Conservation (phyloP, 2,113 vertebrate species). For the Corapipo altera region DNA sequence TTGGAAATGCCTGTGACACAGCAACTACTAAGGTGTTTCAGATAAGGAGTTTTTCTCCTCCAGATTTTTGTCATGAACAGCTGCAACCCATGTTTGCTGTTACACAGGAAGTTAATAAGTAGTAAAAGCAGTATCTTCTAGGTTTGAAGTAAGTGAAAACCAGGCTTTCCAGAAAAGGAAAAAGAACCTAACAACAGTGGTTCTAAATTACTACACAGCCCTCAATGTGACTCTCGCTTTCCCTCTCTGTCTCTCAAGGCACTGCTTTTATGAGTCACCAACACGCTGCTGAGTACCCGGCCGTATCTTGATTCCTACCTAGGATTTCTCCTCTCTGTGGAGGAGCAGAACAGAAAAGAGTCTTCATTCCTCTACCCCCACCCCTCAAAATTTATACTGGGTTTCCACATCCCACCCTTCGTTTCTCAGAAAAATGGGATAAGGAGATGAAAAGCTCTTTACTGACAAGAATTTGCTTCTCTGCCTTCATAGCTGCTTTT, state of each 20-base stretch:
- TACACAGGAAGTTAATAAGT: background rate
- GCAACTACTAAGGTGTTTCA: background rate
- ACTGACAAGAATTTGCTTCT: background rate
- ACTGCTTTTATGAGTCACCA: background rate
- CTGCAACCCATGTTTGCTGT: background rate
- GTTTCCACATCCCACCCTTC: background rate
- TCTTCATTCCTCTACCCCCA: background rate
- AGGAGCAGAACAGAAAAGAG: background rate
- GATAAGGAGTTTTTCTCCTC: background rate
- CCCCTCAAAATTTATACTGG: background rate
- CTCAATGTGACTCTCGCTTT: background rate
- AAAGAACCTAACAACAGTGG: background rate
- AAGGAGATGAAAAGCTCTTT: slow-evolving; percentile 1
- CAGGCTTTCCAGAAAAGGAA: background rate
- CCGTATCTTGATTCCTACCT: background rate
- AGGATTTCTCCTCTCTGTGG: fast-evolving
- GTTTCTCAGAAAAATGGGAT: background rate
- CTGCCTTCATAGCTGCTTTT: slow-evolving; percentile 2
- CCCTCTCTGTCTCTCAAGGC: background rate
- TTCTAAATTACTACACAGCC: background rate
- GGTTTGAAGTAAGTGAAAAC: background rate
- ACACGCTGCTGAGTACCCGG: background rate
- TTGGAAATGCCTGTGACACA: background rate
- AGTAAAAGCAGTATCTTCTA: background rate
- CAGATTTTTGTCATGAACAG: background rate